Conservation (phyloP, 2,888 invertebrate species). For the Eurytoma californica region DNA sequence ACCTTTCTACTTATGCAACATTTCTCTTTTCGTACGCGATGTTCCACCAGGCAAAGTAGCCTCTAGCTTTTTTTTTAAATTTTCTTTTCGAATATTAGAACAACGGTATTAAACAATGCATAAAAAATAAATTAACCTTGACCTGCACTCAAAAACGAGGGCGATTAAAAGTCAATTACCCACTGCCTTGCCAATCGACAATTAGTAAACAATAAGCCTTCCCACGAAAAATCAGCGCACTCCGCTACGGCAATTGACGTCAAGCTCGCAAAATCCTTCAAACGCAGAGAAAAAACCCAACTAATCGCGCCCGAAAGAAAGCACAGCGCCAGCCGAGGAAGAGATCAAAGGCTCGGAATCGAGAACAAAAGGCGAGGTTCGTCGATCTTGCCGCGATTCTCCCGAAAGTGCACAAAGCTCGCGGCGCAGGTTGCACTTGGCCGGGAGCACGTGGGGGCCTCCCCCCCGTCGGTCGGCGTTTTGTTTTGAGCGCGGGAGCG, state of each 20-base stretch:
- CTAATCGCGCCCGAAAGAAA: background rate
- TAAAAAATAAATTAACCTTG: no score
- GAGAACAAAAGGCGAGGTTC: slow-evolving; percentile 14
- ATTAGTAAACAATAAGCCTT: background rate
- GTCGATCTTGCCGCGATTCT: slow-evolving; percentile 11
- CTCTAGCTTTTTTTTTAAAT: no score
- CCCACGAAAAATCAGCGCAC: background rate
- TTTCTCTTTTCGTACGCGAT: no score
- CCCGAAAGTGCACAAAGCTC: background rate
- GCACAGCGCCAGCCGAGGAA: background rate
- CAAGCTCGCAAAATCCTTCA: no score
- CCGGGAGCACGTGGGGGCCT: slow-evolving; percentile 14
- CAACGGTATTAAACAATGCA: no score
- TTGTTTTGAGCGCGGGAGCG: slow-evolving; percentile 66
- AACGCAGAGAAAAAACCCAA: background rate
- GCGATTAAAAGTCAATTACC: background rate
- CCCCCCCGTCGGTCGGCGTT: slow-evolving; percentile 49
- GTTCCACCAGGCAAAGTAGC: no score
- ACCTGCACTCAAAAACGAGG: no score
- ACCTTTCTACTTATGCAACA: no score
- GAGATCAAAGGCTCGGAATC: background rate
- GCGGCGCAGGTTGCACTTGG: slow-evolving; percentile 33
- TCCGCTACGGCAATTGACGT: no score
- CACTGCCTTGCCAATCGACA: background rate
- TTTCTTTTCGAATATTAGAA: no score